These are phyloP conservation scores for Lasaia peninsularis DNA, from an alignment of 1,140 invertebrate genomes.

Conservation along the genomic window DNA sequence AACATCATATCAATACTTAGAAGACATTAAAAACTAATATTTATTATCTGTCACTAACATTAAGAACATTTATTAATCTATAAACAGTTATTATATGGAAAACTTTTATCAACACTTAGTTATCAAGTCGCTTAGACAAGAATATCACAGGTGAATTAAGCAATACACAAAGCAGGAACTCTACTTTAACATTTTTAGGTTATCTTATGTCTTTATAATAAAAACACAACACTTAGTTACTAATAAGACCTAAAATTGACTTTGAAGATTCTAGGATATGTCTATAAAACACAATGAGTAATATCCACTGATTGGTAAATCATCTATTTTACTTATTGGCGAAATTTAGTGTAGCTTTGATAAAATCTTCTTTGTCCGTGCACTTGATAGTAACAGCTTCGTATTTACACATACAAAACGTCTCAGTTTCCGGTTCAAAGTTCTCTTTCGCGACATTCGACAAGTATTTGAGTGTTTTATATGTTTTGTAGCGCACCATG, in stretches of 20 bases:
- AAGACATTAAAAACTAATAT: not conserved
- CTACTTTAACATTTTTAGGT: conserved; percentile 51
- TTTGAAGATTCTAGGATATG: conserved; percentile 52
- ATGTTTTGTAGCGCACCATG: conserved; percentile 31
- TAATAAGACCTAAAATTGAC: conserved; percentile 59
- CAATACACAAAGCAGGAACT: conserved; percentile 67
- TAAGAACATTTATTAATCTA: conserved; percentile 31
- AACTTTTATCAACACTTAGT: conserved; percentile 49
- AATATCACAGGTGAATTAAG: conserved; percentile 73
- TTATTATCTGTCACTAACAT: conserved; percentile 27
- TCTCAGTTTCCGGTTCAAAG: conserved; percentile 62
- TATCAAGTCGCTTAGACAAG: conserved; percentile 38
- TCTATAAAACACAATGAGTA: conserved; percentile 44
- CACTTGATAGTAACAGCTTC: conserved; percentile 73
- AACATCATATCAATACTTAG: not conserved
- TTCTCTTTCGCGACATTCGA: conserved; percentile 72
- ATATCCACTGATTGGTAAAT: conserved; percentile 40
- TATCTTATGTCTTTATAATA: conserved; percentile 34
- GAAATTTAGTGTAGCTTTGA: conserved; percentile 40
- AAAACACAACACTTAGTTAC: conserved; percentile 24
- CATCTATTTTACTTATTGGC: conserved; percentile 40
- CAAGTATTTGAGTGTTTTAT: conserved; percentile 39
- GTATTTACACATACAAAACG: conserved; percentile 77
- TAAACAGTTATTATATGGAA: conserved; percentile 47
- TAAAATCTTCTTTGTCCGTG: conserved; percentile 70